Conservation (phyloP, 2,888 invertebrate species). For the Merodon equestris region DNA sequence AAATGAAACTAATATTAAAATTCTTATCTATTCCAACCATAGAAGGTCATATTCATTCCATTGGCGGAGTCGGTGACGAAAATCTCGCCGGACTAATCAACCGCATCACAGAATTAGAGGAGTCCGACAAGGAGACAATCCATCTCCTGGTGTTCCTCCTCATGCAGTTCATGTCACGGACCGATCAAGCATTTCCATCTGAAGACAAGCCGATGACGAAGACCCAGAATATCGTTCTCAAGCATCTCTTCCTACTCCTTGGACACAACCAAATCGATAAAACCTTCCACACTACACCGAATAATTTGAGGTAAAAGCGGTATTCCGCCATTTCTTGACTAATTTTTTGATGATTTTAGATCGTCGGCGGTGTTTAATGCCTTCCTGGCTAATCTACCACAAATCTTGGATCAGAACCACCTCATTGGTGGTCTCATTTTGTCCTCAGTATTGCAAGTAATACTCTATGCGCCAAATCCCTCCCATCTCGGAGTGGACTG, state of each 20-base stretch:
- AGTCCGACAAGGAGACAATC: slow-evolving; percentile 96
- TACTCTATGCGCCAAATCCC: slow-evolving; percentile 91
- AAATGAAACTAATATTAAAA: not conserved
- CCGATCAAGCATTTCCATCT: slow-evolving; percentile 89
- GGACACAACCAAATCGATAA: slow-evolving; percentile 96
- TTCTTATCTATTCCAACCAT: not conserved
- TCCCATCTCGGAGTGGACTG: slow-evolving; percentile 81
- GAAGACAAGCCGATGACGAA: slow-evolving; percentile 91
- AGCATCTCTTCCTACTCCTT: slow-evolving; percentile 93
- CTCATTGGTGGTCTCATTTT: slow-evolving; percentile 93
- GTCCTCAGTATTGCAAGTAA: slow-evolving; percentile 88
- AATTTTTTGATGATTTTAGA: slow-evolving; percentile 79
- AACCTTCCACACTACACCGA: slow-evolving; percentile 93
- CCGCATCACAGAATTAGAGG: slow-evolving; percentile 94
- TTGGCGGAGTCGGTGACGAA: slow-evolving; percentile 90
- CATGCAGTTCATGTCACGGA: slow-evolving; percentile 95
- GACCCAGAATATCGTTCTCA: slow-evolving; percentile 91
- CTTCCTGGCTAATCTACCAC: slow-evolving; percentile 95
- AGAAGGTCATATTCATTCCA: slow-evolving; percentile 90
- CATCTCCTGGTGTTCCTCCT: slow-evolving; percentile 96
- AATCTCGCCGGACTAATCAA: slow-evolving; percentile 89
- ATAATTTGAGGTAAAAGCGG: slow-evolving; percentile 84
- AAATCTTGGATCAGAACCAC: slow-evolving; percentile 97
- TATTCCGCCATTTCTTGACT: not conserved
- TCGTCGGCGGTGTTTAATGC: slow-evolving; percentile 97